Evolutionary conservation across 1,140 invertebrate genomes (phyloP).

Genomic region (Coptotermes formosanus): DNA sequence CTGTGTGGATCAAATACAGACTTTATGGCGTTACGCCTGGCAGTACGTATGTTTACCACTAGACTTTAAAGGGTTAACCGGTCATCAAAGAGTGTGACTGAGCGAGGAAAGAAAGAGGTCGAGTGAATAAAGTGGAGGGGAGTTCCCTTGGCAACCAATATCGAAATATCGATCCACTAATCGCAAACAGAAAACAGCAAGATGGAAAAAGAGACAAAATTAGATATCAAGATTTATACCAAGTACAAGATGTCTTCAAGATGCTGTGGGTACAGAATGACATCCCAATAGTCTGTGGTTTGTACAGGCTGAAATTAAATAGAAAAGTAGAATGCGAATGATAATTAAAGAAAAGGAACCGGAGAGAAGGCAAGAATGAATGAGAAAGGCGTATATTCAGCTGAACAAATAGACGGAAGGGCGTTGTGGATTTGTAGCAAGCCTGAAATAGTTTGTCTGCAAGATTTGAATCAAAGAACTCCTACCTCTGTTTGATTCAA

Average conservation of each 20-base stretch:
- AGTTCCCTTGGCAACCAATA: constrained; percentile 11
- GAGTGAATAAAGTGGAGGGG: not conserved
- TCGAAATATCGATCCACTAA: constrained; percentile 12
- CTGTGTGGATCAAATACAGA: too few species aligned
- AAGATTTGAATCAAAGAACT: not conserved
- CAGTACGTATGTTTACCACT: too few species aligned
- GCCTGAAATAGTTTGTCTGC: not conserved
- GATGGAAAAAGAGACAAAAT: not conserved
- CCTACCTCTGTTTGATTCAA: not conserved
- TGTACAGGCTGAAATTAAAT: not conserved
- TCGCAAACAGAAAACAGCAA: not conserved
- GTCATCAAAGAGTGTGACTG: not conserved
- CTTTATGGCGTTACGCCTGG: too few species aligned
- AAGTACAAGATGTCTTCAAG: not conserved
- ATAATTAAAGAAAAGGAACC: too few species aligned
- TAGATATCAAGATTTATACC: not conserved
- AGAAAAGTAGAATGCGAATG: not conserved
- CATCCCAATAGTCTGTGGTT: not conserved
- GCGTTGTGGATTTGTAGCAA: not conserved
- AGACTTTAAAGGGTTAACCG: not conserved
- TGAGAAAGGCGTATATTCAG: not conserved
- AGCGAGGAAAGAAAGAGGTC: not conserved
- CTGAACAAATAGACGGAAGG: not conserved
- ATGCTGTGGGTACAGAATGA: not conserved
- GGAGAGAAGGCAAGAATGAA: not conserved